A percentile compares a stretch with the other conserved stretches of the same genome.
Evolutionary conservation across 2,113 vertebrate species (phyloP).

Genomic region (Ailuropoda melanoleuca): DNA sequence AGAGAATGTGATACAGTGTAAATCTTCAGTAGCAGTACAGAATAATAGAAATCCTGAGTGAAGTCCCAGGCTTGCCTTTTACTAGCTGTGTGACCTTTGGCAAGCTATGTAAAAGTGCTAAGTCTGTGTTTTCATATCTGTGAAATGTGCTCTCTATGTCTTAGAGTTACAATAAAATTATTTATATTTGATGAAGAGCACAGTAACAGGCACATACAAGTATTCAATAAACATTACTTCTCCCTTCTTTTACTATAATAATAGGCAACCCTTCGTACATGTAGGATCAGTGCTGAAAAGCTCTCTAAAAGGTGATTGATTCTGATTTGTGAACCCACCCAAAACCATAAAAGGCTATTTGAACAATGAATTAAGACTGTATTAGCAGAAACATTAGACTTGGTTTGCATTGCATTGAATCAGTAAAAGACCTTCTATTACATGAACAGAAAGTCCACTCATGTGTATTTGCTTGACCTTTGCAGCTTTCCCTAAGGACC

Average conservation of each 20-base stretch:
- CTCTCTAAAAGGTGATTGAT: neutral
- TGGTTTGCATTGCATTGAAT: neutral
- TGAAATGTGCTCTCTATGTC: neutral
- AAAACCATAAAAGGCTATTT: neutral
- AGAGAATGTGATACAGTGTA: neutral
- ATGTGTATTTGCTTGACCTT: slow-evolving; percentile 19
- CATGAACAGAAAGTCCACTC: neutral
- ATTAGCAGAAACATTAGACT: neutral
- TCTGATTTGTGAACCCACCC: neutral
- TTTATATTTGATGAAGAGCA: neutral
- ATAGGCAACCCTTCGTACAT: neutral
- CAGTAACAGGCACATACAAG: neutral
- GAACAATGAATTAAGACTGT: neutral
- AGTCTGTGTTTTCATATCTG: neutral
- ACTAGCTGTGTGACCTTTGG: neutral
- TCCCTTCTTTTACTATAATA: neutral
- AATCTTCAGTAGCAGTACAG: neutral
- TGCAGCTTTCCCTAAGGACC: slow-evolving; percentile 86
- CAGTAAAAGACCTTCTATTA: neutral
- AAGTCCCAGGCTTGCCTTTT: neutral
- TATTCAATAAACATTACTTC: neutral
- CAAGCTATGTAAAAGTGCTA: neutral
- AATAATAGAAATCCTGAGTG: neutral
- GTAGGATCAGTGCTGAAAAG: neutral
- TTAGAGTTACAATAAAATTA: neutral